Evolutionary conservation across 1,140 invertebrate species (phyloP), one percentile per base, ranked within the genome.

Genomic region (Whitmania pigra): DNA sequence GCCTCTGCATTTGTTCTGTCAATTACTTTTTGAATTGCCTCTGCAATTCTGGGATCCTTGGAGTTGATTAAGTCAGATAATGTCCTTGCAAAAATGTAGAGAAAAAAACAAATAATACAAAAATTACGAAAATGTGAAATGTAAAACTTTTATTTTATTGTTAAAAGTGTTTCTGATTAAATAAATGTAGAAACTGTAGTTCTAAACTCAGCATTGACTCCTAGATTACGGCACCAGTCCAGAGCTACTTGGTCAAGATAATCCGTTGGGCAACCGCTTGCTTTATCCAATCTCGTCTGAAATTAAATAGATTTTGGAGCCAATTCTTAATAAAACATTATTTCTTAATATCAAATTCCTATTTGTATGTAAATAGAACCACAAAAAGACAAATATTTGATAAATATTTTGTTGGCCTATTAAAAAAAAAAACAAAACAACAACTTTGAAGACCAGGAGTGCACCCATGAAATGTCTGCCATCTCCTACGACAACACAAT

Each of bases 401-500:
- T n/a, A 36, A 36, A 36, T 36, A 3, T 3, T 3, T 36, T n/a
- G n/a, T n/a, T n/a, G n/a, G n/a, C n/a, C n/a, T n/a, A 43, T 43
- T 43, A 43, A 43, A 6, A 6, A 43, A 43, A 43, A 43, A 43
- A 43, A 43, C 13, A 43, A 43, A 43, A n/a, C n/a, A 63, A 1
- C 22, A 3, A 92, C 90, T 87, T 92, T 93, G 0, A 94, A 78
- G 0, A 90, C 91, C 49, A 94, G 80, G 73, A 95, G 81, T 71
- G 93, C 84, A 0, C 89, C 87, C 40, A 94, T 84, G 83, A 90
- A 94, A 79, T 94, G 94, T 76, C 86, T 85, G 77, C 87, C 86
- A 81, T 95, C 93, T 13, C 93, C 93, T 75, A 95, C 86, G 27
- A 94, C 83, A 77, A 94, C 86, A 7, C 87, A 90, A 79, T 94